phyloP scores from a whole-genome alignment of 2,888 invertebrate genomes.

The Andrena haemorrhoa region DNA sequence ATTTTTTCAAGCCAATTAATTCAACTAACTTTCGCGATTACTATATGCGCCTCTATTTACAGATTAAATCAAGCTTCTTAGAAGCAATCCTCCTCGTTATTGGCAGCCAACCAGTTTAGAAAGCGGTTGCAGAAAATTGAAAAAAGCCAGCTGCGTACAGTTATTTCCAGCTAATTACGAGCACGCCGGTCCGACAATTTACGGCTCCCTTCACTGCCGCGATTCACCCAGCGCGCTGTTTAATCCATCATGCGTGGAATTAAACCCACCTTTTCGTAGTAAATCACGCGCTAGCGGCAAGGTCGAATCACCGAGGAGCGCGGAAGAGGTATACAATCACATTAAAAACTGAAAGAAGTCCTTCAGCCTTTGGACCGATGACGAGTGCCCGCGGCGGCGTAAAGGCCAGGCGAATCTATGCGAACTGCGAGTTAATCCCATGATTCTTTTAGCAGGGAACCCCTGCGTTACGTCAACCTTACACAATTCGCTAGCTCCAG shows the following conservation, averaged over 20 bases:
- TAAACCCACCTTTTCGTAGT: conserved; percentile 19
- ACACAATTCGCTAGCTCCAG: neutral
- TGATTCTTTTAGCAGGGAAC: neutral
- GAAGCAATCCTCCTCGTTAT: neutral
- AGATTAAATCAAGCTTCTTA: neutral
- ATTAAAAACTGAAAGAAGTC: conserved; percentile 1
- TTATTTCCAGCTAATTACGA: conserved; percentile 9
- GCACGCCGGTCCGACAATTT: conserved; percentile 1
- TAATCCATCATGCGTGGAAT: conserved; percentile 13
- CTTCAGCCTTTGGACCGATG: neutral
- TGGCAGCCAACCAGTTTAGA: neutral
- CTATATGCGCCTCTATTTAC: neutral
- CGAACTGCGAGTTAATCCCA: neutral
- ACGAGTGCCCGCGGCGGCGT: neutral
- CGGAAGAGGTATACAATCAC: neutral
- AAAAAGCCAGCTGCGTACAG: conserved; percentile 1
- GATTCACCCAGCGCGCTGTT: neutral
- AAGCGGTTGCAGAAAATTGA: neutral
- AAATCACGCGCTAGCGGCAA: conserved; percentile 20
- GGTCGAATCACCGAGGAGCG: neutral
- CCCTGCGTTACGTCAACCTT: neutral
- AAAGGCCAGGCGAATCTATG: neutral
- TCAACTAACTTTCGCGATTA: neutral
- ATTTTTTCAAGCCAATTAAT: neutral
- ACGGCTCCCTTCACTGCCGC: conserved; percentile 12